Percentiles rank a stretch among this genome's conserved stretches.
Evolutionary conservation across 2,888 invertebrate genomes (phyloP).

Genomic region (Brachypterus glaber): DNA sequence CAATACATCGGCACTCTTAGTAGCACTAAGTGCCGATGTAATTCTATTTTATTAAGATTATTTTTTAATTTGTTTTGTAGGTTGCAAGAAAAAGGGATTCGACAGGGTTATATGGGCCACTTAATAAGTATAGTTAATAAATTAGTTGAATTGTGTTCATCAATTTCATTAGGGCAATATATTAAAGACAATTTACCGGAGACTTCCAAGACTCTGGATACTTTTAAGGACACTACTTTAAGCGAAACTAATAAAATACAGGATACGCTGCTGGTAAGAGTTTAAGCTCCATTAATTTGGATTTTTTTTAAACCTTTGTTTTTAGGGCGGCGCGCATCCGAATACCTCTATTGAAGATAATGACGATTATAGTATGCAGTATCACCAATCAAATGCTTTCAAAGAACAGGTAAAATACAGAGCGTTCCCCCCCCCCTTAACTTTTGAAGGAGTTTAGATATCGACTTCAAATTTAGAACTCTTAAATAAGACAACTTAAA

Average conservation of each 20-base stretch:
- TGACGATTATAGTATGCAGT: slow-evolving; percentile 42
- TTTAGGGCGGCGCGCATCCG: slow-evolving; percentile 39
- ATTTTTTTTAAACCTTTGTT: slow-evolving; percentile 11
- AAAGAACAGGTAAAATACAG: slow-evolving; percentile 43
- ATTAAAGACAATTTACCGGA: slow-evolving; percentile 46
- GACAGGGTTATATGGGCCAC: slow-evolving; percentile 59
- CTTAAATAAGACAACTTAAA: neutral
- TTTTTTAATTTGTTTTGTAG: too few species aligned
- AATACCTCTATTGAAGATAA: slow-evolving; percentile 44
- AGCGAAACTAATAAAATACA: slow-evolving; percentile 34
- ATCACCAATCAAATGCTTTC: slow-evolving; percentile 43
- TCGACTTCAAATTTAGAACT: too few species aligned
- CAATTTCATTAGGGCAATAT: slow-evolving; percentile 46
- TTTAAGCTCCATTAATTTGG: too few species aligned
- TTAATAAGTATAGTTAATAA: slow-evolving; percentile 52
- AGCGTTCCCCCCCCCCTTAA: too few species aligned
- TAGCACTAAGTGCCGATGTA: too few species aligned
- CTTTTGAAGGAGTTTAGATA: too few species aligned
- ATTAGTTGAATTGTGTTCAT: slow-evolving; percentile 45
- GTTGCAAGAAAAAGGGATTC: slow-evolving; percentile 44
- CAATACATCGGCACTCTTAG: too few species aligned
- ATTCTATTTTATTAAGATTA: too few species aligned
- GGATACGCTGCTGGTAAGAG: slow-evolving; percentile 34
- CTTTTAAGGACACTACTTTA: slow-evolving; percentile 35
- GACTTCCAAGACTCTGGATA: slow-evolving; percentile 37